These are phyloP conservation scores for Macrobrachium nipponense DNA, from an alignment of 1,140 invertebrate genomes.

Conservation along the genomic window DNA sequence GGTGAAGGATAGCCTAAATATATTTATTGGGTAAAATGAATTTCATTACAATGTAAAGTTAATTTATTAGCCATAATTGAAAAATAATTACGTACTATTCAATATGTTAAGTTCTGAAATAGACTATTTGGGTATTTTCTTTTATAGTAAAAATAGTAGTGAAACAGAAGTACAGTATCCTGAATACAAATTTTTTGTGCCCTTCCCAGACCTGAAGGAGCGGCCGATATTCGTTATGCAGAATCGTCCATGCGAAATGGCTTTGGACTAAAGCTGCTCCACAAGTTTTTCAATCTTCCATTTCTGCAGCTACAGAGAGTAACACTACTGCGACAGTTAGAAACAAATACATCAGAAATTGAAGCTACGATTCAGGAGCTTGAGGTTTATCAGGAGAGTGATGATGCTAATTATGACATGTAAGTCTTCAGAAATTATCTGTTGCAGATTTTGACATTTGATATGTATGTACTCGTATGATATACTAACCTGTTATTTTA, in stretches of 20 bases:
- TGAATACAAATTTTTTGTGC: neutral
- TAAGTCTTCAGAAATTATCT: conserved; percentile 67
- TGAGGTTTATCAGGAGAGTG: conserved; percentile 84
- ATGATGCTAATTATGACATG: conserved; percentile 91
- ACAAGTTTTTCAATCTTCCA: conserved; percentile 97
- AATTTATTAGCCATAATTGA: too few species aligned
- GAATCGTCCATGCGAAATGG: conserved; percentile 97
- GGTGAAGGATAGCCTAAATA: too few species aligned
- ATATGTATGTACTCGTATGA: too few species aligned
- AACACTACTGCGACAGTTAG: conserved; percentile 87
- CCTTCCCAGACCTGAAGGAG: conserved; percentile 68
- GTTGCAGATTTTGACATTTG: conserved; percentile 11
- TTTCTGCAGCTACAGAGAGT: conserved; percentile 92
- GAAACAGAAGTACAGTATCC: neutral
- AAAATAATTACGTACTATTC: too few species aligned
- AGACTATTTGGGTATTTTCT: too few species aligned
- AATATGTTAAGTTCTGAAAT: too few species aligned
- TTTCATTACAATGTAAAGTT: too few species aligned
- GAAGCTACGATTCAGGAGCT: conserved; percentile 85
- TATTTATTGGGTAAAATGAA: too few species aligned
- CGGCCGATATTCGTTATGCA: conserved; percentile 84
- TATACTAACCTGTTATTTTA: too few species aligned
- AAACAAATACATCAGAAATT: conserved; percentile 88
- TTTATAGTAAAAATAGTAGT: neutral
- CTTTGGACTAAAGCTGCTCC: conserved; percentile 92